Percentiles rank a stretch among this genome's conserved stretches.
These are phyloP conservation scores for Guaruba guarouba DNA, from an alignment of 2,113 vertebrate species.

Conservation along the genomic window DNA sequence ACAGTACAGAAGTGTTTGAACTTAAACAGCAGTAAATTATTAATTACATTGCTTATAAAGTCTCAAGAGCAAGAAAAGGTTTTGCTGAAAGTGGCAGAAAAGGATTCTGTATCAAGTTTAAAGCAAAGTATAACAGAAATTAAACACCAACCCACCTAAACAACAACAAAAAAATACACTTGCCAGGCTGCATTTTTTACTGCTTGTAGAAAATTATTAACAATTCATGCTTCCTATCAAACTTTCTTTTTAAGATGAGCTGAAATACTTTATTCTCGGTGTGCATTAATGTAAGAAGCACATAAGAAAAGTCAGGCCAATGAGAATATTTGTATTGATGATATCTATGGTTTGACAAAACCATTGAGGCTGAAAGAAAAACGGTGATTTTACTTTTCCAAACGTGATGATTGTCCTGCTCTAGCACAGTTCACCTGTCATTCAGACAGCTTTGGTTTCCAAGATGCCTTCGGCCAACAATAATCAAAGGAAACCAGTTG, in stretches of 20 bases:
- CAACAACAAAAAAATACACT: not conserved
- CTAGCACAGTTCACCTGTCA: not conserved
- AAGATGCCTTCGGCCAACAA: not conserved
- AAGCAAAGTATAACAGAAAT: constrained; percentile 2
- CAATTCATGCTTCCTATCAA: not conserved
- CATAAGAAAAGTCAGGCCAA: not conserved
- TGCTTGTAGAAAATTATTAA: not conserved
- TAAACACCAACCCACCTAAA: not conserved
- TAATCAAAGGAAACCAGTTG: constrained; percentile 8
- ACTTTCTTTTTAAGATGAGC: not conserved
- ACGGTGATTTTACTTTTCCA: not conserved
- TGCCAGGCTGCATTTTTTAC: not conserved
- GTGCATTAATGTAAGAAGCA: not conserved
- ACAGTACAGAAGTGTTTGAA: constrained; percentile 21
- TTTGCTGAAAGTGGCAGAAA: not conserved
- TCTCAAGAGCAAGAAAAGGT: not conserved
- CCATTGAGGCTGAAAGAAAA: not conserved
- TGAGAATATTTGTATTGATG: not conserved
- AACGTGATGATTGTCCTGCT: not conserved
- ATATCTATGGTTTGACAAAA: not conserved
- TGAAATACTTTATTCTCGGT: not conserved
- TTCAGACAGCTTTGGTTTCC: not conserved
- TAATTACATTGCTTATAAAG: constrained; percentile 2
- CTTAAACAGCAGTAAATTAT: constrained; percentile 35
- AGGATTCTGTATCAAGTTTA: not conserved